phyloP scores from a whole-genome alignment of 2,113 vertebrate species.

The Lampris megalopsis region DNA sequence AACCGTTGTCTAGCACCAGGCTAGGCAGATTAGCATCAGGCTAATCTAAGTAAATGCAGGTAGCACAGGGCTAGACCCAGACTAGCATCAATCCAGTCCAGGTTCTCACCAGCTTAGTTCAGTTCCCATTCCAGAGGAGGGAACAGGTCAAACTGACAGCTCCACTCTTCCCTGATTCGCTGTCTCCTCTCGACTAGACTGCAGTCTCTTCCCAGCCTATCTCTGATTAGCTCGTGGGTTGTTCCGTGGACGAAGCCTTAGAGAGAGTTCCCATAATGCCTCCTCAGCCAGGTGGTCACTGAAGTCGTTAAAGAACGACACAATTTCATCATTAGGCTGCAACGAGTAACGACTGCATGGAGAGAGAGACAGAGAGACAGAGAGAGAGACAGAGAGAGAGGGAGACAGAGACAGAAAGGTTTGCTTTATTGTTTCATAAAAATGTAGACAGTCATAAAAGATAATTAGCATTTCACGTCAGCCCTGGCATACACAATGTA shows the following conservation, averaged over 20 bases:
- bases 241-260: slow-evolving; percentile 94
- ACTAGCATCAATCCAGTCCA: neutral
- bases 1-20: neutral
- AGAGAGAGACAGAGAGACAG: neutral
- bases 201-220: slow-evolving; percentile 16
- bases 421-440: too few relatives aligned
- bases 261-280: slow-evolving; percentile 94
- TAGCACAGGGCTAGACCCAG: neutral
- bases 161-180: neutral
- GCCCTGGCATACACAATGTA: too few relatives aligned
- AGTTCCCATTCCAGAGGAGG: too few relatives aligned
- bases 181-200: neutral
- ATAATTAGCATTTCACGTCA: too few relatives aligned
- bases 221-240: slow-evolving; percentile 81
- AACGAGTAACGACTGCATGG: slow-evolving; percentile 67
- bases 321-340: slow-evolving; percentile 90
- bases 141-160: too few relatives aligned
- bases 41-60: too few relatives aligned
- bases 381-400: neutral
- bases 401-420: neutral
- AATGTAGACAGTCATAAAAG: too few relatives aligned
- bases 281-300: slow-evolving; percentile 95
- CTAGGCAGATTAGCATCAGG: too few relatives aligned
- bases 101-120: too few relatives aligned
- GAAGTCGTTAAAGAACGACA: slow-evolving; percentile 96